These are phyloP conservation scores for Melanerpes formicivorus DNA, from an alignment of 2,113 vertebrate genomes.

Conservation along the genomic window DNA sequence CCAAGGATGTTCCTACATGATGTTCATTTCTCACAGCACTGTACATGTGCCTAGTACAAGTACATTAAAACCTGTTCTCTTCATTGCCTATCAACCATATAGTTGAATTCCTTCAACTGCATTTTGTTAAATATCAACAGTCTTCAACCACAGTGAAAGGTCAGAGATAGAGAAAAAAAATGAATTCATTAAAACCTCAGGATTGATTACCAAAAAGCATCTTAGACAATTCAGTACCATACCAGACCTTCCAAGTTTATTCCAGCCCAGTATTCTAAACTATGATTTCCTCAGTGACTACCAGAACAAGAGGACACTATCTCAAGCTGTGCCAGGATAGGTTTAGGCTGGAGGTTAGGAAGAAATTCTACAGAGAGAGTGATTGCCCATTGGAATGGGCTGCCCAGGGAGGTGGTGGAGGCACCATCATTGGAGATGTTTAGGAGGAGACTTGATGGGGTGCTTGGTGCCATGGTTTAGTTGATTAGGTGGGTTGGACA, in stretches of 20 bases:
- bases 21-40: not conserved
- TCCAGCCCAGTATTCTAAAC: not conserved
- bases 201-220: not conserved
- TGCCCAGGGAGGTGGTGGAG: too few relatives aligned
- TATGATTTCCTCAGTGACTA: not conserved
- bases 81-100: not conserved
- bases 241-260: not conserved
- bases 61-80: not conserved
- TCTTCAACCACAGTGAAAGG: not conserved
- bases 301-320: too few relatives aligned
- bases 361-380: too few relatives aligned
- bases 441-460: too few relatives aligned
- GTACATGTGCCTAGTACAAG: not conserved
- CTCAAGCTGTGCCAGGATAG: too few relatives aligned
- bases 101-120: not conserved
- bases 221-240: not conserved
- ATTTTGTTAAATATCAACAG: not conserved
- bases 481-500: too few relatives aligned
- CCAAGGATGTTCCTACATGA: not conserved
- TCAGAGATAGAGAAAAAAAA: not conserved
- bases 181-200: rapidly evolving
- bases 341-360: too few relatives aligned
- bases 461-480: too few relatives aligned
- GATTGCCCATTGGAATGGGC: too few relatives aligned
- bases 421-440: too few relatives aligned